phyloP scores from a whole-genome alignment of 1,140 invertebrate species.

The Aphaenogaster ashmeadi region DNA sequence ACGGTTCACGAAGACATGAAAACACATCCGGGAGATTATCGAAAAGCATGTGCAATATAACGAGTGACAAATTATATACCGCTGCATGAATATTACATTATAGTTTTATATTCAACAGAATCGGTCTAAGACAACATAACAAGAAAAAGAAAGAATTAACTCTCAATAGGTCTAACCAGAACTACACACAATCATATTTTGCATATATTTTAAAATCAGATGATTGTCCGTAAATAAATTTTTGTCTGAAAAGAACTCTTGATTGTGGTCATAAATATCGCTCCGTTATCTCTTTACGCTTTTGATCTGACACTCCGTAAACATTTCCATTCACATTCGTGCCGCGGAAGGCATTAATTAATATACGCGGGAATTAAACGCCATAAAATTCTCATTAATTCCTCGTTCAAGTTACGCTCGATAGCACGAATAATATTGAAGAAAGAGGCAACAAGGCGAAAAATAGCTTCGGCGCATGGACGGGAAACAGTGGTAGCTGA shows the following conservation, averaged over 20 bases:
- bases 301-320: constrained; percentile 4
- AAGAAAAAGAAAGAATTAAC: not conserved
- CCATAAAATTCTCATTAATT: constrained; percentile 30
- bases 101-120: not conserved
- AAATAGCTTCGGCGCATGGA: not conserved
- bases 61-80: not conserved
- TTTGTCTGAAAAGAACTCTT: not conserved
- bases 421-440: not conserved
- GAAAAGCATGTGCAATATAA: not conserved
- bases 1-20: not conserved
- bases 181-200: not conserved
- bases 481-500: not conserved
- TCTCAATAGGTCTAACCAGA: not conserved
- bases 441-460: not conserved
- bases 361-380: constrained; percentile 5
- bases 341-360: not conserved
- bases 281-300: not conserved
- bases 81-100: not conserved
- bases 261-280: not conserved
- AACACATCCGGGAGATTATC: not conserved
- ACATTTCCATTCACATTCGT: constrained; percentile 4
- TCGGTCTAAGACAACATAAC: not conserved
- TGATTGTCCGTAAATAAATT: not conserved
- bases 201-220: not conserved
- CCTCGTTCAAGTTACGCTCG: not conserved